Evolutionary conservation across 1,140 invertebrate species (phyloP), one percentile per base, ranked within the genome.

Genomic region (Cecropterus lyciades): DNA sequence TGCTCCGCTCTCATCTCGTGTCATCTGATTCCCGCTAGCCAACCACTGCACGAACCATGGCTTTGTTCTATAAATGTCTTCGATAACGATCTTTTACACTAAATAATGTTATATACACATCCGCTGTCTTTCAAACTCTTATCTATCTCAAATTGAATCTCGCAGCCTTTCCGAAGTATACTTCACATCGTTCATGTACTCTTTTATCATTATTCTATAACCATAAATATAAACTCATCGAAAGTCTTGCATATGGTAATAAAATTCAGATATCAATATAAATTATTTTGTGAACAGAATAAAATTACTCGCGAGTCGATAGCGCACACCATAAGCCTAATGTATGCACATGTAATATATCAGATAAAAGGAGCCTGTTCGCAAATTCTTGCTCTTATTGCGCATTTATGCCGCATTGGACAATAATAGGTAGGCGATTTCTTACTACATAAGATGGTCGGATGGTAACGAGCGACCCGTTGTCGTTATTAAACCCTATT

Each of bases 401-500:
- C 65, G 52, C 79, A 72, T 73, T 83, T 79, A 75, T 65, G 64
- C 68, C 33, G 70, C 70, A 75, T 73, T 73, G 67, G 69, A 77
- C 67, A 77, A 80, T 84, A 79, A 86, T 79, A 75, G 65, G 67
- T 56, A 73, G 73, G 72, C 79, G 69, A 85, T 81, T 82, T 80
- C 72, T 76, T 62, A 67, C 62, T 67, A 77, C 78, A 84, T 74
- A 69, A 62, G 59, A 85, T 73, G 45, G 70, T 72, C 57, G 67
- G 70, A 80, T 78, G 69, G 75, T 84, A 87, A 86, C 80, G 77
- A 87, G 77, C 78, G 67, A 67, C 77, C 67, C 67, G 57, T 68
- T 82, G 79, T 84, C 65, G 75, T 81, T 85, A 84, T 84, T 85
- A 83, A 84, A 76, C 74, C 72, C 79, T 75, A 84, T 87, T 85